These are phyloP conservation scores for Xenus cinereus DNA, from an alignment of 2,113 vertebrate species.

Conservation along the genomic window DNA sequence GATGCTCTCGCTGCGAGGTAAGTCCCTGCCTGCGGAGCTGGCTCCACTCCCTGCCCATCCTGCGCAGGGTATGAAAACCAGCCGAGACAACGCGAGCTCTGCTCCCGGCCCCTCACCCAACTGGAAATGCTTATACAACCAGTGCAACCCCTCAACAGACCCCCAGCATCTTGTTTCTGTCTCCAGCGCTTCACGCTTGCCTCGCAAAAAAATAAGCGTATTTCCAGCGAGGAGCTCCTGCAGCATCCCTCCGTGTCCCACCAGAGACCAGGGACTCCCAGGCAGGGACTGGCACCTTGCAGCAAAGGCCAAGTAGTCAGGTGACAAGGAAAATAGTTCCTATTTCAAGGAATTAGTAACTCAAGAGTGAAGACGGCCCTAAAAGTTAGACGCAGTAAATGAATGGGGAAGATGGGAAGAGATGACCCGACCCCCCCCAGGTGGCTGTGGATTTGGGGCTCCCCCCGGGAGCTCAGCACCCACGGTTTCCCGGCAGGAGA, in stretches of 20 bases:
- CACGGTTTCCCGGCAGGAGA: rapidly evolving
- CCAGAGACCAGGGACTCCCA: neutral
- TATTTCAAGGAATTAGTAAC: neutral
- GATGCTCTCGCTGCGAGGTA: neutral
- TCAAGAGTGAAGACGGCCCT: neutral
- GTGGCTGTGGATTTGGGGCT: neutral
- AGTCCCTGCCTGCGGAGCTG: neutral
- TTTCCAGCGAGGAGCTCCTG: neutral
- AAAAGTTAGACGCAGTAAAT: neutral
- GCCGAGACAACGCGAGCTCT: neutral
- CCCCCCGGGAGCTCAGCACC: rapidly evolving
- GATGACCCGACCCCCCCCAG: neutral
- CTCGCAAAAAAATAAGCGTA: neutral
- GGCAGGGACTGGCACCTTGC: neutral
- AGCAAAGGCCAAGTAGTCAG: neutral
- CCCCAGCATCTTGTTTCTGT: neutral
- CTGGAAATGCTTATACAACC: neutral
- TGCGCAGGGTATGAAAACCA: neutral
- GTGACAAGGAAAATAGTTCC: neutral
- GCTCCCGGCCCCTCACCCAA: neutral
- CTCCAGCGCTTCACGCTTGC: neutral
- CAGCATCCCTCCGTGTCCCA: neutral
- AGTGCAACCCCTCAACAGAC: neutral
- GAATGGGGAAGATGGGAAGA: neutral
- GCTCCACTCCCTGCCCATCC: neutral